Base-by-base conservation (phyloP, 2,113 vertebrate species). In the Brienomyrus brachyistius region DNA sequence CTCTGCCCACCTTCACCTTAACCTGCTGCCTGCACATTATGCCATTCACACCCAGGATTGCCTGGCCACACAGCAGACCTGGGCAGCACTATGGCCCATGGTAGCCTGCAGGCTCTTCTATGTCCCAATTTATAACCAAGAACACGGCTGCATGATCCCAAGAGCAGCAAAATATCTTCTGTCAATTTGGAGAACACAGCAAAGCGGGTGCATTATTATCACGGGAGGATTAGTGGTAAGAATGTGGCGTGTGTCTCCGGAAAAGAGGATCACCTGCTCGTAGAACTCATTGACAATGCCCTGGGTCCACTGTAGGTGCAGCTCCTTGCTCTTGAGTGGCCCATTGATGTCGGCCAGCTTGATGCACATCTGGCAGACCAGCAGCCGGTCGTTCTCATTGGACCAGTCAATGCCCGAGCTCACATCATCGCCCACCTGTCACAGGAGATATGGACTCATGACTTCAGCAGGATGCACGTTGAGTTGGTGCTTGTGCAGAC, bases 331-430 rank as follows among this genome's bases (percentile, higher is more conserved):
- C 87, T 99, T 99, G 70, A 98, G 96, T 5, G 98, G 98, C 31
- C 98, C 98, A 0, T 99, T 99, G 93, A 99, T 98, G 91, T 99
- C 98, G 0, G 98, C 98, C 91, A 99, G 94, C 89, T 99, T 99
- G 93, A 99, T 99, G 92, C 98, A 99, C 98, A 99, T 99, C 93
- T 99, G 98, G 90, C 98, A 99, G 17, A 99, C 98, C 92, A 99
- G 94, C 66, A 99, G 91, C 88, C 98, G 96, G 93, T 99, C 98
- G 0, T 99, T 99, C 95, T 99, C 98, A 4, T 99, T 99, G 47
- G 97, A 95, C 98, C 98, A 99, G 80, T 99, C 98, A n/a, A 99
- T 98, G n/a, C 98, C 97, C 0, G 95, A 93, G 7, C 96, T 95
- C 11, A 97, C 97, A 15, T 98, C 97, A 59, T 99, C 97, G 0